These are phyloP conservation scores for Trichoplusia ni DNA, from an alignment of 1,140 invertebrate species.

Conservation along the genomic window DNA sequence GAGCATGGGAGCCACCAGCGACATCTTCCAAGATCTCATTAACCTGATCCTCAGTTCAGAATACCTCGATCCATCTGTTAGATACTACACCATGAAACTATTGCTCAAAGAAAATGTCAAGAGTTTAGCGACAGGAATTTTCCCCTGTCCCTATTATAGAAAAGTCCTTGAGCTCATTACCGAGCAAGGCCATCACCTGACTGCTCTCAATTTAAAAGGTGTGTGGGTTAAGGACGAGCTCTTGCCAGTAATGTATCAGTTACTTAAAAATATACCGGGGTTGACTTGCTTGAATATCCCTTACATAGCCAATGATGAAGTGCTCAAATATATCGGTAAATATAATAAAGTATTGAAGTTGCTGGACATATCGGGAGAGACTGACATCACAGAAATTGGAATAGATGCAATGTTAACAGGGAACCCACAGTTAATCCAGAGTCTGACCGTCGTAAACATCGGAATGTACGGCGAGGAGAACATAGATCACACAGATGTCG, in stretches of 20 bases:
- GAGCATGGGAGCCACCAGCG: conserved; percentile 81
- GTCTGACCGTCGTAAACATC: conserved; percentile 83
- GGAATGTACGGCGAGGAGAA: conserved; percentile 85
- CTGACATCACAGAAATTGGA: conserved; percentile 84
- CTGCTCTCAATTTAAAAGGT: conserved; percentile 85
- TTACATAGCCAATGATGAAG: conserved; percentile 86
- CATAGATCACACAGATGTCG: conserved; percentile 84
- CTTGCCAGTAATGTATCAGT: conserved; percentile 82
- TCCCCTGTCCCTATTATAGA: conserved; percentile 85
- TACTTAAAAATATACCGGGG: conserved; percentile 82
- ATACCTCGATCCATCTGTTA: conserved; percentile 84
- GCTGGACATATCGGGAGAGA: conserved; percentile 85
- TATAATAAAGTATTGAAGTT: conserved; percentile 82
- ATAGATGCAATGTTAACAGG: conserved; percentile 81
- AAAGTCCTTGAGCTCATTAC: conserved; percentile 84
- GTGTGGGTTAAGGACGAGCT: conserved; percentile 87
- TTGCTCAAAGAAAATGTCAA: conserved; percentile 84
- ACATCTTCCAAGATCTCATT: conserved; percentile 85
- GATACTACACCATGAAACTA: conserved; percentile 84
- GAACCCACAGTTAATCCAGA: conserved; percentile 76
- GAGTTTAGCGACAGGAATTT: conserved; percentile 84
- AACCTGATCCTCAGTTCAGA: conserved; percentile 84
- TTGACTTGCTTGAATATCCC: conserved; percentile 84
- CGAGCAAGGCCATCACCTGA: conserved; percentile 82
- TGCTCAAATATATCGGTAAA: conserved; percentile 83